These are phyloP conservation scores for Nymphalis polychloros DNA, from an alignment of 2,888 invertebrate genomes.

Conservation along the genomic window DNA sequence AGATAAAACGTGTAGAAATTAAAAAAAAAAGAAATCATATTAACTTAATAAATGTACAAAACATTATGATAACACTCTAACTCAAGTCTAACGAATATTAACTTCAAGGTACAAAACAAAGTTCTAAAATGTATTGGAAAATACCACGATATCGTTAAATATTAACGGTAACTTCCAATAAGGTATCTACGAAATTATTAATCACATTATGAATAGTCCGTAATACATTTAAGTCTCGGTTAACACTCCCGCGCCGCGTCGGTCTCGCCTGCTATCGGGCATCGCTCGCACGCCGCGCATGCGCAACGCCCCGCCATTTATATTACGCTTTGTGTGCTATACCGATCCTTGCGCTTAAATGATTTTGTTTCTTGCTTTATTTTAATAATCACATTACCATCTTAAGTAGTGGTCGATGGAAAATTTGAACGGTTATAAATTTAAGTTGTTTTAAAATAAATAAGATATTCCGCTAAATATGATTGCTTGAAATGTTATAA, in stretches of 20 bases:
- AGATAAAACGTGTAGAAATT: no score
- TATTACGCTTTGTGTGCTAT: constrained; percentile 39
- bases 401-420: constrained; percentile 18
- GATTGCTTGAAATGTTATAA: background rate
- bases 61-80: background rate
- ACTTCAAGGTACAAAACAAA: constrained; percentile 4
- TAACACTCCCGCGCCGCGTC: constrained; percentile 34
- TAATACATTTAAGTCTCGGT: constrained; percentile 32
- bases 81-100: background rate
- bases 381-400: constrained; percentile 29
- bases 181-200: constrained; percentile 32
- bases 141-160: constrained; percentile 8
- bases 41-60: no score
- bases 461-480: background rate
- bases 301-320: constrained; percentile 45
- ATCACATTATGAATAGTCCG: constrained; percentile 27
- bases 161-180: constrained; percentile 21
- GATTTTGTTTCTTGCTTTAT: constrained; percentile 41
- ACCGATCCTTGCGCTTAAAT: constrained; percentile 42
- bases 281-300: constrained; percentile 41
- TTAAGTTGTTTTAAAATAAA: background rate
- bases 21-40: no score
- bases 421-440: constrained; percentile 9
- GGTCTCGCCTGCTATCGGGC: constrained; percentile 39
- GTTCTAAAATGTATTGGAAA: background rate